Base-by-base conservation (phyloP, 2,888 invertebrate genomes). In the Drosophila lutescens region DNA sequence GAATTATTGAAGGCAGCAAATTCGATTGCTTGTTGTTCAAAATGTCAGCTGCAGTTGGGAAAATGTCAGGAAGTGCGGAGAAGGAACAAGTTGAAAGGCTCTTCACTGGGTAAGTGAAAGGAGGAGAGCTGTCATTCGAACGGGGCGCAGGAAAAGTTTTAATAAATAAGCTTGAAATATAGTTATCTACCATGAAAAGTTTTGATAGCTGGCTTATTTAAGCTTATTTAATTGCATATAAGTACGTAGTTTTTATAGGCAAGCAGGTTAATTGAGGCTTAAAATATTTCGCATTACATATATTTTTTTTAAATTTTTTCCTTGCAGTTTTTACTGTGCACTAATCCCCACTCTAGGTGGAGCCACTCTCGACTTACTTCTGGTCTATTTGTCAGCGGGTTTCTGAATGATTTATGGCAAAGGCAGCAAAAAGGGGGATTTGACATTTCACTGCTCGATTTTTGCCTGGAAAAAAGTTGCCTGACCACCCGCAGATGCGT, bases 401-500 rank as follows among this genome's bases (percentile, higher is more conserved):
- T 69, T 51, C 38, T 41, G 51, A 59, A 49, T 69, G 68, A 68
- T 68, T 68, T 68, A 69, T 68, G 68, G 46, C 15, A 59, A 44
- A 51, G 36, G 56, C n/a, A 5, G n/a, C 17, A 17, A 26, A 13
- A 53, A 26, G 38, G 38, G 47, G 47, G 32, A 38, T 26, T 23
- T 49, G 62, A 17, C 67, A 56, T 67, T 66, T 66, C 66, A 49
- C 66, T 41, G 55, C 66, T 66, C 66, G 66, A 66, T 66, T 66
- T 67, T 67, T 41, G 36, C 34, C 13, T 49, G 20, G 34, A 67
- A 49, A 49, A 68, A 68, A 57, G 36, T 60, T 20, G 66, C 43
- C 56, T 67, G 74, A 56, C 74, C 71, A 66, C 67, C 85, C 79
- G 62, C 71, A 55, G 61, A 61, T 53, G 72, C 72, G 71, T 72